phyloP scores from a whole-genome alignment of 2,113 vertebrate species.

The Corythaixoides concolor region DNA sequence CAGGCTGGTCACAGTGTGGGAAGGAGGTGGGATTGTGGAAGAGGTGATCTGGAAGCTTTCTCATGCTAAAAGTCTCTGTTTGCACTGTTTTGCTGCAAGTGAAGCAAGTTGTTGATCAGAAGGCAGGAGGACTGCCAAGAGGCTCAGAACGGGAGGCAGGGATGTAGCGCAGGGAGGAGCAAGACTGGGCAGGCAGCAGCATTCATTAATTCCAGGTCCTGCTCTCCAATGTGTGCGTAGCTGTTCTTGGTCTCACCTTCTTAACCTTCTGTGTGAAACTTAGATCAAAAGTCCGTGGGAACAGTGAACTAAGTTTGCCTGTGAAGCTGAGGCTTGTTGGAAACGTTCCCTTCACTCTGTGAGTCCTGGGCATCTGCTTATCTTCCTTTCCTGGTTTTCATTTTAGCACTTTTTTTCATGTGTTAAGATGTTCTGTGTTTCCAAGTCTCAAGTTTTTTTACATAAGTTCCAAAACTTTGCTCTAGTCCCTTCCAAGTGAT shows the following conservation, averaged over 20 bases:
- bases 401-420: not conserved
- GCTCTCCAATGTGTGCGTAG: not conserved
- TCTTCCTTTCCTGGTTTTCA: not conserved
- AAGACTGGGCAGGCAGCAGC: not conserved
- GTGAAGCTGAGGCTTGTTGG: not conserved
- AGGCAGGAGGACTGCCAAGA: not conserved
- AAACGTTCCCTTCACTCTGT: not conserved
- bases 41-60: not conserved
- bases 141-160: not conserved
- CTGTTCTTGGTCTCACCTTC: not conserved
- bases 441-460: not conserved
- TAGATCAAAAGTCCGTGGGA: not conserved
- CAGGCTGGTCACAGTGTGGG: not conserved
- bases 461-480: not conserved
- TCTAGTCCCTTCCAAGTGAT: not conserved
- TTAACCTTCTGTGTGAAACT: not conserved
- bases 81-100: not conserved
- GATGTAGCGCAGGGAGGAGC: not conserved
- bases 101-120: not conserved
- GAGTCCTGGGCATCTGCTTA: not conserved
- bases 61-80: not conserved
- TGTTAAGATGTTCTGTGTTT: not conserved
- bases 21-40: not conserved
- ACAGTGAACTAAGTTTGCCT: not conserved
- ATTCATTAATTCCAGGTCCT: fast-evolving